These are phyloP conservation scores for Ruditapes philippinarum DNA, from an alignment of 1,140 invertebrate genomes.

Conservation along the genomic window DNA sequence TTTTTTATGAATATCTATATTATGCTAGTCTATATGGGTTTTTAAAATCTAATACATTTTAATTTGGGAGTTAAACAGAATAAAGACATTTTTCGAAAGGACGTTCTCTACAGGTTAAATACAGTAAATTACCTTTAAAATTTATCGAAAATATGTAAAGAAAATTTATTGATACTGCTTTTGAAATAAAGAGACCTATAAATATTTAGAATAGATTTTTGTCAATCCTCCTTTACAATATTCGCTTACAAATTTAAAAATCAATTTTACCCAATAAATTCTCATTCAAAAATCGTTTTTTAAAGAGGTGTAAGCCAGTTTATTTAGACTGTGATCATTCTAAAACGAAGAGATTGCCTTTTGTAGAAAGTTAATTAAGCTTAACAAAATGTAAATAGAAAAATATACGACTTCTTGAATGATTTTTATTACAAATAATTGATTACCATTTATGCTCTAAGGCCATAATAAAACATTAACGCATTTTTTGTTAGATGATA, in stretches of 20 bases:
- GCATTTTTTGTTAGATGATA: no score
- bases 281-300: neutral
- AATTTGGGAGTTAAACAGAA: neutral
- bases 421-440: no score
- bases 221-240: neutral
- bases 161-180: slow-evolving; percentile 29
- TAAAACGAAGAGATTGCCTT: neutral
- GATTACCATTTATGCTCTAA: no score
- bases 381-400: neutral
- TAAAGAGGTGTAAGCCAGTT: neutral
- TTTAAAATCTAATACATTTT: no score
- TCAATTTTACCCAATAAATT: neutral
- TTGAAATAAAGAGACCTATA: neutral
- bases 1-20: no score
- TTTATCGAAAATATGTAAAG: slow-evolving; percentile 22
- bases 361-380: slow-evolving; percentile 14
- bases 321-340: neutral
- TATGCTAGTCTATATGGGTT: no score
- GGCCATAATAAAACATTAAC: no score
- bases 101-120: neutral
- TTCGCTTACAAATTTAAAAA: neutral
- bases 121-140: slow-evolving; percentile 22
- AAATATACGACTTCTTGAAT: no score
- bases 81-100: neutral
- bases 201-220: slow-evolving; percentile 14